Percentiles rank a stretch among this genome's conserved stretches.
These are phyloP conservation scores for Pyrgus malvae DNA, from an alignment of 2,888 invertebrate species.

Conservation along the genomic window DNA sequence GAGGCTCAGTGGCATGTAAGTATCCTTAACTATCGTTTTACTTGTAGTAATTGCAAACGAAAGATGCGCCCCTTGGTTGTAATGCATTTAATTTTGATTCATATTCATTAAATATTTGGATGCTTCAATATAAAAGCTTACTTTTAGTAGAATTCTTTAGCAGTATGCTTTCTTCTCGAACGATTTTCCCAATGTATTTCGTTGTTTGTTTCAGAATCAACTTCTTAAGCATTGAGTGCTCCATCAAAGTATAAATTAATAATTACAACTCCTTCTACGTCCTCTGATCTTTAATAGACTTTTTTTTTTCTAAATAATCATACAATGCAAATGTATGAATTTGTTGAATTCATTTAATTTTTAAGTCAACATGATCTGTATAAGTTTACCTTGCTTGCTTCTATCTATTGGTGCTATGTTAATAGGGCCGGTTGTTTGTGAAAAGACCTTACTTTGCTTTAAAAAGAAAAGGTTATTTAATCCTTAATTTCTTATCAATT, in stretches of 20 bases:
- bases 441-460: background rate
- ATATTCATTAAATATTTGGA: no score
- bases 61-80: no score
- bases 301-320: background rate
- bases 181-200: constrained; percentile 1
- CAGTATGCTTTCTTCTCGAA: background rate
- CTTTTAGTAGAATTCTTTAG: no score
- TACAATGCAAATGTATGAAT: background rate
- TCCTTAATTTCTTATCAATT: background rate
- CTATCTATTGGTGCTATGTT: constrained; percentile 13
- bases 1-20: constrained; percentile 4
- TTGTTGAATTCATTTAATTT: background rate
- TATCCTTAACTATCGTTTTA: background rate
- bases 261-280: background rate
- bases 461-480: constrained; percentile 17
- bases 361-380: constrained; percentile 10
- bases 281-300: no score
- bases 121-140: no score
- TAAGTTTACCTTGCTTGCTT: constrained; percentile 7
- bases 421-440: constrained; percentile 10
- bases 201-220: constrained; percentile 20
- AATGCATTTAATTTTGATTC: no score
- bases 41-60: no score
- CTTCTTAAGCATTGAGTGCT: constrained; percentile 19
- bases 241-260: constrained; percentile 1